Conservation (phyloP, 2,888 invertebrate species). For the Phytoseiulus persimilis region DNA sequence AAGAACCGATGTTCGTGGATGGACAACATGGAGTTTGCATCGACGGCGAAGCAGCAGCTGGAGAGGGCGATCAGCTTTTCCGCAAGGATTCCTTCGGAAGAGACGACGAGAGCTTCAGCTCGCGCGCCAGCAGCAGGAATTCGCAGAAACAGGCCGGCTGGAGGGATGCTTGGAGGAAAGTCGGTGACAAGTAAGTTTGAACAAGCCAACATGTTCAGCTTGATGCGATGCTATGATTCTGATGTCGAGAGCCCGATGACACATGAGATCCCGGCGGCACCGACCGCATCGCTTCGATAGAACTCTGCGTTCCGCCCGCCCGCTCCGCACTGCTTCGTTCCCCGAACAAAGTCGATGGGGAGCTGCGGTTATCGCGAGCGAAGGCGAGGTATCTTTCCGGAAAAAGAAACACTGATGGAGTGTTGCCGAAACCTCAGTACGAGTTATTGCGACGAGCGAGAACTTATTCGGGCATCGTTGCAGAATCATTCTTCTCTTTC, state of each 20-base stretch:
- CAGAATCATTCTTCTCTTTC: not conserved
- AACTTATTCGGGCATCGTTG: not conserved
- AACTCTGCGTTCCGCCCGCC: too few relatives aligned
- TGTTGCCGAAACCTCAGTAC: not conserved
- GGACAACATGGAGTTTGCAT: slow-evolving; percentile 1
- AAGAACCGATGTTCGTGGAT: slow-evolving; percentile 14
- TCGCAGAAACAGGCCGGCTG: not conserved
- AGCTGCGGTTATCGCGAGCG: too few relatives aligned
- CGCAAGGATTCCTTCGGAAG: not conserved
- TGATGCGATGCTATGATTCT: too few relatives aligned
- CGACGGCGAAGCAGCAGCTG: not conserved
- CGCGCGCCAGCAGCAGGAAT: not conserved
- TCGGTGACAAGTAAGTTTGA: slow-evolving; percentile 21
- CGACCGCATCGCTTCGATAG: too few relatives aligned
- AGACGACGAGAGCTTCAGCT: slow-evolving; percentile 18
- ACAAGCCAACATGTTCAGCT: too few relatives aligned
- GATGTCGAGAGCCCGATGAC: too few relatives aligned
- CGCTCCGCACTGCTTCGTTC: too few relatives aligned
- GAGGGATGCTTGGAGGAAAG: slow-evolving; percentile 18
- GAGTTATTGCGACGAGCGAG: not conserved
- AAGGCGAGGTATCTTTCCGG: too few relatives aligned
- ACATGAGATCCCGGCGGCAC: too few relatives aligned
- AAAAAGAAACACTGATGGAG: not conserved
- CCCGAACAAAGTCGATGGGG: too few relatives aligned
- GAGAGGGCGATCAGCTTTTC: not conserved